Evolutionary conservation across 2,797 vertebrate species (phyloP), one percentile per base, ranked within the genome.

Genomic region (Danio aesculapii): DNA sequence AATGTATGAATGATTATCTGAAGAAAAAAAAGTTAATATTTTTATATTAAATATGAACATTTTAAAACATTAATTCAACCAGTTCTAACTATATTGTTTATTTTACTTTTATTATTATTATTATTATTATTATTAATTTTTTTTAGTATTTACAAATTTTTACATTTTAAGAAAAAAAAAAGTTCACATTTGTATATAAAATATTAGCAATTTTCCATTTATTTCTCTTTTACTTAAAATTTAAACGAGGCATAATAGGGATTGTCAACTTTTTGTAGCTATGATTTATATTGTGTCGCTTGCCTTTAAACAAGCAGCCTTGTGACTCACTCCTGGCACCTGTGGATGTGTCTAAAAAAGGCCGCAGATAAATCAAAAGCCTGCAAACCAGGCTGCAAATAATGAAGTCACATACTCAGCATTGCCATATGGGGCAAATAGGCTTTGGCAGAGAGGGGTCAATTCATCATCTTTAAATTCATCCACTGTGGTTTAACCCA

Each of bases 311-410:
- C 30, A 30, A 30, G 30, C 30, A 30, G 50, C 52, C 9, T 8
- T 39, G 16, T 78, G 81, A 81, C 52, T 81, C 83, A 84, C 39
- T 17, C 13, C 61, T 53, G 50, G 61, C 79, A 84, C 83, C 79
- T 84, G 79, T 84, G 74, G 83, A 75, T 81, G 46, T 16, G 44
- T 82, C 73, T 76, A 77, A 77, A 78, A 82, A 78, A 77, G 44
- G 55, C 62, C 10, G 10, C 63, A 66, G 53, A 77, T 82, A 62
- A 77, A 77, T 76, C 57, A 74, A 77, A 77, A 72, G 81, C 52
- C 63, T n/a, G 55, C 75, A 46, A 72, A 47, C 46, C 12, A 21
- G 75, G 50, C 62, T 58, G 63, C 63, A 67, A 68, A 57, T 77
- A 73, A 71, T 83, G 61, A 72, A 43, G 44, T 81, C 74, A 84